These are phyloP conservation scores for Tiliacea citrago DNA, from an alignment of 2,888 invertebrate species.

Conservation along the genomic window DNA sequence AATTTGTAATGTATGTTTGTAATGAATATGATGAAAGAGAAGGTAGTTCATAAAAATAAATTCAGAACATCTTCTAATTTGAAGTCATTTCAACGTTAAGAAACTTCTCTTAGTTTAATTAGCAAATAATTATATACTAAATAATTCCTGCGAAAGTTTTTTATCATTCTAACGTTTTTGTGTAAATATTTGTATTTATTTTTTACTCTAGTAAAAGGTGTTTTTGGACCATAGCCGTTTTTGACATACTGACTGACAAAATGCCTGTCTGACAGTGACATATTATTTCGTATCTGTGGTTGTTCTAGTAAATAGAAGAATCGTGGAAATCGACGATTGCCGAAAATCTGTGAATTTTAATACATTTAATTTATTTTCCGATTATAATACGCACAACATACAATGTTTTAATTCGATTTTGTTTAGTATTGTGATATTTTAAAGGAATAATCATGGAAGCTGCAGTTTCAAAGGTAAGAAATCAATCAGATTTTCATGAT, in stretches of 20 bases:
- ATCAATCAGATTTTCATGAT: neutral
- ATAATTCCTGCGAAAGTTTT: neutral
- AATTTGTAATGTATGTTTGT: neutral
- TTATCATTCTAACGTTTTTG: neutral
- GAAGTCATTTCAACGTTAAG: neutral
- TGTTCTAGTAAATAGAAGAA: constrained; percentile 64
- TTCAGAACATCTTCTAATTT: neutral
- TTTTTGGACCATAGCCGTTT: neutral
- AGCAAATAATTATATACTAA: neutral
- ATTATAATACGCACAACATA: constrained; percentile 41
- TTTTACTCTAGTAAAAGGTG: neutral
- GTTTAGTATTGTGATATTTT: constrained; percentile 46
- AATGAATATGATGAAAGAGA: neutral
- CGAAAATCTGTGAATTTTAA: constrained; percentile 60
- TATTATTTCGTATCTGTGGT: constrained; percentile 48
- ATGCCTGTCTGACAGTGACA: constrained; percentile 12
- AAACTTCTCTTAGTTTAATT: neutral
- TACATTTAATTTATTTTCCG: constrained; percentile 50
- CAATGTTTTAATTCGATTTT: constrained; percentile 65
- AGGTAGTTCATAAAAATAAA: constrained; percentile 17
- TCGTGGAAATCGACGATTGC: constrained; percentile 58
- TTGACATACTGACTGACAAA: constrained; percentile 17
- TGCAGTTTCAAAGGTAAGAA: constrained; percentile 70
- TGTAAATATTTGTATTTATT: too few species aligned
- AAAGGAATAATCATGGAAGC: constrained; percentile 69